phyloP scores from a whole-genome alignment of 2,113 vertebrate species.

The Cyanistes caeruleus region DNA sequence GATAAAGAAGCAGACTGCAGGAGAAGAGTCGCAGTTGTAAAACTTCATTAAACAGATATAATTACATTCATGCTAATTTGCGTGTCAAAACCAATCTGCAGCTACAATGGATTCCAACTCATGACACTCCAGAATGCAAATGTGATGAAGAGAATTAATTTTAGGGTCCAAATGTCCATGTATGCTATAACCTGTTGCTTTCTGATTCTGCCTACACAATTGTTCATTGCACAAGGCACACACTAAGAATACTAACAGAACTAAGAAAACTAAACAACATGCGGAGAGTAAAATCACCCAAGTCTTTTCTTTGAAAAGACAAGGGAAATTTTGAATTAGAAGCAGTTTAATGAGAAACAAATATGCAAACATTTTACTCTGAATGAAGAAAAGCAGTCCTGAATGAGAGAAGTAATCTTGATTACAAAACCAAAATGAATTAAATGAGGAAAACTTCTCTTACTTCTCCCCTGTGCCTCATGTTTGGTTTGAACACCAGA shows the following conservation, averaged over 20 bases:
- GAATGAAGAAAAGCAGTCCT: neutral
- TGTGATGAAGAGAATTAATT: neutral
- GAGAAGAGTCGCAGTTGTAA: neutral
- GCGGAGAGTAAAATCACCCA: neutral
- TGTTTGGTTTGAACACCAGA: neutral
- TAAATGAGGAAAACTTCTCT: neutral
- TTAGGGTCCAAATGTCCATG: neutral
- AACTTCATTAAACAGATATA: neutral
- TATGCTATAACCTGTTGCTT: neutral
- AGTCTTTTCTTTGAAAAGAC: neutral
- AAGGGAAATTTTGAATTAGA: neutral
- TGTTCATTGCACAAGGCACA: neutral
- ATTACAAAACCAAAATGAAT: neutral
- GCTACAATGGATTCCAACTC: neutral
- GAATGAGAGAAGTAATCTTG: neutral
- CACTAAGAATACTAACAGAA: neutral
- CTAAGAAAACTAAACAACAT: neutral
- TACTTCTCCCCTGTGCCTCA: neutral
- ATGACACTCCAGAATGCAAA: neutral
- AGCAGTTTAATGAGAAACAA: neutral
- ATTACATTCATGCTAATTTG: neutral
- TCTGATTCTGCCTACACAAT: neutral
- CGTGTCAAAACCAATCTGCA: neutral
- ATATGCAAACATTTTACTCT: neutral
- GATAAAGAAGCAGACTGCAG: neutral